A percentile compares a stretch with the other conserved stretches of the same genome.
Conservation (phyloP, 1,140 invertebrate genomes). For the Pantala flavescens region DNA sequence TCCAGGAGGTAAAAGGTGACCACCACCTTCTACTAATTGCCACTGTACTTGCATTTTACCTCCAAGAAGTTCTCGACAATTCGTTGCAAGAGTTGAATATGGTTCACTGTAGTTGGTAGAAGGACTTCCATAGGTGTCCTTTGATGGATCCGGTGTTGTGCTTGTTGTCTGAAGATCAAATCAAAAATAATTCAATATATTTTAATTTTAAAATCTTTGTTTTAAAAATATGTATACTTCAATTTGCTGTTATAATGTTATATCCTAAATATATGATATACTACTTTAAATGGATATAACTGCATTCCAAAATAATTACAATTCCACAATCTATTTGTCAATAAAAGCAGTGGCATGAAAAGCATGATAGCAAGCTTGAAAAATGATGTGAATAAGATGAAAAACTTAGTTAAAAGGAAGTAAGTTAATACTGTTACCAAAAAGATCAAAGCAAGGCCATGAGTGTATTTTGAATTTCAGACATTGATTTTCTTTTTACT, state of each 20-base stretch:
- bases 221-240: slow-evolving; percentile 13
- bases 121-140: slow-evolving; percentile 26
- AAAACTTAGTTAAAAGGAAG: slow-evolving; percentile 15
- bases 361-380: not conserved
- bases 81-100: slow-evolving; percentile 35
- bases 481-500: slow-evolving; percentile 38
- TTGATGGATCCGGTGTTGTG: slow-evolving; percentile 42
- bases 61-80: slow-evolving; percentile 69
- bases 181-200: slow-evolving; percentile 18
- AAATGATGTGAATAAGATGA: not conserved
- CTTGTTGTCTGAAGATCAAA: slow-evolving; percentile 51
- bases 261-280: no score
- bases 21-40: slow-evolving; percentile 48
- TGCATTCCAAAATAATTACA: no score
- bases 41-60: slow-evolving; percentile 70
- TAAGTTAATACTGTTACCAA: slow-evolving; percentile 16
- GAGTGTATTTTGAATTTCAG: no score
- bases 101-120: slow-evolving; percentile 21
- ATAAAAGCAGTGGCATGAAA: not conserved
- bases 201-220: slow-evolving; percentile 2
- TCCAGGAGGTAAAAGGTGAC: not conserved
- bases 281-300: no score
- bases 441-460: slow-evolving; percentile 14
- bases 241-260: no score
- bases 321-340: no score